These are phyloP conservation scores for Melinaea marsaeus DNA, from an alignment of 2,888 invertebrate genomes.

Conservation along the genomic window DNA sequence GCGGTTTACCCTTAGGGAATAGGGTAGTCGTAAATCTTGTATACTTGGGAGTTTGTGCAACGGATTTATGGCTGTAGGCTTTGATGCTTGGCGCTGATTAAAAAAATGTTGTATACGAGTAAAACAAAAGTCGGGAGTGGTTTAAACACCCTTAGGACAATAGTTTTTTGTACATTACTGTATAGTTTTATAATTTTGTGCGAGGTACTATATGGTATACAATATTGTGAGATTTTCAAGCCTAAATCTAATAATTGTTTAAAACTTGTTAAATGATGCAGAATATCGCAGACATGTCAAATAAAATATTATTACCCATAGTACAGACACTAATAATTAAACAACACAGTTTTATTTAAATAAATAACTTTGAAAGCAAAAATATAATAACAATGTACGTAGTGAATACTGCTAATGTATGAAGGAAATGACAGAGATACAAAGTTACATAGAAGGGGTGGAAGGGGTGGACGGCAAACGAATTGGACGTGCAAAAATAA, in stretches of 20 bases:
- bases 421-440: constrained; percentile 11
- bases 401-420: constrained; percentile 2
- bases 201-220: no score
- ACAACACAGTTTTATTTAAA: not conserved
- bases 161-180: not conserved
- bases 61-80: constrained; percentile 21
- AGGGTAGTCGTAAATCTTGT: constrained; percentile 14
- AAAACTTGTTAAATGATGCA: no score
- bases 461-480: constrained; percentile 15
- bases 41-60: constrained; percentile 20
- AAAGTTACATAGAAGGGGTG: constrained; percentile 18
- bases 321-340: no score
- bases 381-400: not conserved
- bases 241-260: no score
- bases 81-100: constrained; percentile 16
- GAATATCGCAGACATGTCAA: no score
- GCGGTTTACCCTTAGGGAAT: constrained; percentile 11
- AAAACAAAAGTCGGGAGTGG: not conserved
- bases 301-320: no score
- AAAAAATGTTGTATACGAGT: constrained; percentile 17
- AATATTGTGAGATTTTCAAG: no score
- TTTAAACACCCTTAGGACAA: not conserved
- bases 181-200: no score
- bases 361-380: not conserved
- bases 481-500: constrained; percentile 12